Conservation (phyloP, 1,140 invertebrate species). For the Hylaeus volcanicus region DNA sequence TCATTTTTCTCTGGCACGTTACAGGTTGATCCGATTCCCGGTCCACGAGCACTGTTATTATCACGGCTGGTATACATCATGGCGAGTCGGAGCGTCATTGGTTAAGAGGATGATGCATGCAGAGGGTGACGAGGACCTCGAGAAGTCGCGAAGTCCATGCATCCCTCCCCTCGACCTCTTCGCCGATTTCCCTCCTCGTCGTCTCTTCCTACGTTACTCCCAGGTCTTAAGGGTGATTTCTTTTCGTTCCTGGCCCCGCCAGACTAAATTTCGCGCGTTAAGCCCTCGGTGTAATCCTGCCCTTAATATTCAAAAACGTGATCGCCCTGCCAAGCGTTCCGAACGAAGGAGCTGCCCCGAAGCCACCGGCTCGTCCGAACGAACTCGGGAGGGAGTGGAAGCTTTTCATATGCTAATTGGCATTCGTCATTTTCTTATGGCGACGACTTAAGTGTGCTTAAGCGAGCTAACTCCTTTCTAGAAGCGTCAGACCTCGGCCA, state of each 20-base stretch:
- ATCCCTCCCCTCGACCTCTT: neutral
- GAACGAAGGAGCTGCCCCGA: conserved; percentile 38
- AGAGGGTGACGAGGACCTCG: conserved; percentile 1
- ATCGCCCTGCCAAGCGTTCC: conserved; percentile 77
- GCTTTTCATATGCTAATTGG: conserved; percentile 82
- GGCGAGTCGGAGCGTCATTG: neutral
- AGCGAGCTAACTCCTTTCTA: conserved; percentile 66
- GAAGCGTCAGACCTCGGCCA: conserved; percentile 34
- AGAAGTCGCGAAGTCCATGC: neutral
- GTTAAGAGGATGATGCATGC: conserved; percentile 36
- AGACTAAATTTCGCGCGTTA: conserved; percentile 80
- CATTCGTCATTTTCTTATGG: conserved; percentile 81
- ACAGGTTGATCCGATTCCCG: neutral
- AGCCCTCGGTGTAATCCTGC: conserved; percentile 79
- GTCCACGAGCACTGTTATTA: neutral
- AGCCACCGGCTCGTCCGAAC: conserved; percentile 14
- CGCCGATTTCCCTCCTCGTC: conserved; percentile 1
- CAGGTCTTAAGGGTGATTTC: conserved; percentile 76
- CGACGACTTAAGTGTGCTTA: conserved; percentile 78
- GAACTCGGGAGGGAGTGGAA: conserved; percentile 40
- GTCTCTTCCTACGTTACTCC: neutral
- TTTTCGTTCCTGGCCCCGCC: conserved; percentile 66
- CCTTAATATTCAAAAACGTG: conserved; percentile 82
- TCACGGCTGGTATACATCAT: conserved; percentile 12
- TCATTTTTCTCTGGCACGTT: neutral